Conservation (phyloP, 2,888 invertebrate genomes). For the Saturnia japonica region DNA sequence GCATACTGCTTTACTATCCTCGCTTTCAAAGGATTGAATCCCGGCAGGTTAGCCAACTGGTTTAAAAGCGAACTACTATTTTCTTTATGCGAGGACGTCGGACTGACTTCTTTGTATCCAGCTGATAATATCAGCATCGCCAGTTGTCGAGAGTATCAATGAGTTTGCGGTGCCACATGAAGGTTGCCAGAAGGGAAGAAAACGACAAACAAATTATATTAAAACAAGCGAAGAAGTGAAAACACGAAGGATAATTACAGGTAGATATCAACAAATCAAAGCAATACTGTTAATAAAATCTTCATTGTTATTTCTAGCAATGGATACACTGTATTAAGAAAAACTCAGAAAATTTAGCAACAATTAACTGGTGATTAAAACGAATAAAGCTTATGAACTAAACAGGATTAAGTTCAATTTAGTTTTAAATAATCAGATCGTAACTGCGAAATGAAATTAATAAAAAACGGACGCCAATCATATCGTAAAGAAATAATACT, state of each 20-base stretch:
- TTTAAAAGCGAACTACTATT: constrained; percentile 87
- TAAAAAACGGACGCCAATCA: neutral
- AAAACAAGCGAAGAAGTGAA: constrained; percentile 65
- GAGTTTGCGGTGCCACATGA: constrained; percentile 76
- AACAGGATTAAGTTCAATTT: neutral
- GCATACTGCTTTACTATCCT: constrained; percentile 87
- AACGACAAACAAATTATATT: constrained; percentile 73
- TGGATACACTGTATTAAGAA: neutral
- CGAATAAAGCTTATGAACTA: neutral
- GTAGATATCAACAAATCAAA: constrained; percentile 23
- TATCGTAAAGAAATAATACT: neutral
- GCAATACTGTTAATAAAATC: neutral
- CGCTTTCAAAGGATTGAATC: constrained; percentile 86
- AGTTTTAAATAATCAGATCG: neutral
- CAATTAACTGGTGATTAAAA: neutral
- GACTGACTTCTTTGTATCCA: constrained; percentile 80
- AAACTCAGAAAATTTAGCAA: neutral
- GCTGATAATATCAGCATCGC: constrained; percentile 66
- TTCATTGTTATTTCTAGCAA: neutral
- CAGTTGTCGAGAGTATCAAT: constrained; percentile 69
- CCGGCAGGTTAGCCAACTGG: constrained; percentile 86
- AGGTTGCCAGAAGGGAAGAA: constrained; percentile 81
- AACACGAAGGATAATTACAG: constrained; percentile 22
- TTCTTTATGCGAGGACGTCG: constrained; percentile 82
- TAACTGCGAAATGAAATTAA: neutral